Percentiles rank a stretch among this genome's conserved stretches.
phyloP scores from a whole-genome alignment of 2,888 invertebrate species.

The Timema podura region DNA sequence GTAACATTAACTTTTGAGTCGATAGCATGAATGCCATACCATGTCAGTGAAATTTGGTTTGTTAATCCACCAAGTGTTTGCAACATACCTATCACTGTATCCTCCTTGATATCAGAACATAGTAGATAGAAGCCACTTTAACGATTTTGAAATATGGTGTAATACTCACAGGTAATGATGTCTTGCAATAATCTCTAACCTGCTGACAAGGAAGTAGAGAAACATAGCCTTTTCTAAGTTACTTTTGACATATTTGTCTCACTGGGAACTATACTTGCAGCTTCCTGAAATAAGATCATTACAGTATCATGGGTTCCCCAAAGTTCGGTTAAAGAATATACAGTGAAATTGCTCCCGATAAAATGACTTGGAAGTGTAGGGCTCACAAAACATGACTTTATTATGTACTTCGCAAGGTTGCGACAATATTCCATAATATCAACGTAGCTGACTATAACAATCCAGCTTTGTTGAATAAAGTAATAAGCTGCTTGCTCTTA shows the following conservation, averaged over 20 bases:
- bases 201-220: background rate
- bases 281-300: slow-evolving; percentile 1
- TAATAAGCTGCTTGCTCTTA: slow-evolving; percentile 8
- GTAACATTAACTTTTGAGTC: background rate
- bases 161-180: background rate
- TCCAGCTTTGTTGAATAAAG: background rate
- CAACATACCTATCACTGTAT: background rate
- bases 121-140: background rate
- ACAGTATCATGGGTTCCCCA: background rate
- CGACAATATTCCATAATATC: background rate
- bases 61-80: background rate
- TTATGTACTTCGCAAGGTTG: background rate
- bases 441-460: slow-evolving; percentile 2
- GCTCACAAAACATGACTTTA: background rate
- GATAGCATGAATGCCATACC: background rate
- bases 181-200: background rate
- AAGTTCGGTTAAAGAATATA: background rate
- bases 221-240: background rate
- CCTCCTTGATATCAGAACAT: background rate
- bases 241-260: background rate
- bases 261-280: background rate
- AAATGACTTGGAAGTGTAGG: background rate
- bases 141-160: background rate
- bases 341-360: background rate
- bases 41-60: background rate